phyloP scores from a whole-genome alignment of 1,140 invertebrate genomes.

The Pogonus chalceus region DNA sequence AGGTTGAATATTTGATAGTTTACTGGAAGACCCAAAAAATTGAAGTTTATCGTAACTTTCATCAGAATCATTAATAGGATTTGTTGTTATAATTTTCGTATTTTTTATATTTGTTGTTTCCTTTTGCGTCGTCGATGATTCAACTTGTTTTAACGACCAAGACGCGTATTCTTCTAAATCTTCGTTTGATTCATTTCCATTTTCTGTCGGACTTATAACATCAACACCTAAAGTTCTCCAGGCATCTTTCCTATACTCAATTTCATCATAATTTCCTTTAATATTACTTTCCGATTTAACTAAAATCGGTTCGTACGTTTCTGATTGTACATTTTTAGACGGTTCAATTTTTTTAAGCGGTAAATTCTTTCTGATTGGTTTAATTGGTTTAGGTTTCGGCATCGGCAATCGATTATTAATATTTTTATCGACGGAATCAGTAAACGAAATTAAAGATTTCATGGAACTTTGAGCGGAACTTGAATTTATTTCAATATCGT shows the following conservation, averaged over 20 bases:
- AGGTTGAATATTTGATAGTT: constrained; percentile 52
- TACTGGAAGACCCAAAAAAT: constrained; percentile 62
- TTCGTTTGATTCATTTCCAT: constrained; percentile 30
- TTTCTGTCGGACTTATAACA: constrained; percentile 53
- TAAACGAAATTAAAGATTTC: constrained; percentile 20
- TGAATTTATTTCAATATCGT: constrained; percentile 37
- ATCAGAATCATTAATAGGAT: constrained; percentile 29
- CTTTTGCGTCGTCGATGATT: constrained; percentile 11
- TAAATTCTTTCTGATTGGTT: constrained; percentile 52
- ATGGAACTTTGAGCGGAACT: constrained; percentile 30
- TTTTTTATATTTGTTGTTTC: constrained; percentile 25
- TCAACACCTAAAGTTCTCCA: constrained; percentile 69
- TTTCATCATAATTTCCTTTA: constrained; percentile 47
- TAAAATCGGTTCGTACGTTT: constrained; percentile 40
- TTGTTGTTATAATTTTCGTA: constrained; percentile 25
- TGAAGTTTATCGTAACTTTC: constrained; percentile 66
- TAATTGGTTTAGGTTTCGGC: constrained; percentile 49
- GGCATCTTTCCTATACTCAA: constrained; percentile 59
- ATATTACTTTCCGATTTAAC: constrained; percentile 30
- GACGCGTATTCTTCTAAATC: constrained; percentile 23
- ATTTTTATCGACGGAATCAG: constrained; percentile 1
- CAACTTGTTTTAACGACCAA: constrained; percentile 23
- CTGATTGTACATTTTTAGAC: constrained; percentile 38
- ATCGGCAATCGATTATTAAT: constrained; percentile 23
- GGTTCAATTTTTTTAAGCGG: constrained; percentile 35